A percentile compares a stretch with the other conserved stretches of the same genome.
Conservation (phyloP, 2,113 vertebrate species). For the Syngnathus scovelli region DNA sequence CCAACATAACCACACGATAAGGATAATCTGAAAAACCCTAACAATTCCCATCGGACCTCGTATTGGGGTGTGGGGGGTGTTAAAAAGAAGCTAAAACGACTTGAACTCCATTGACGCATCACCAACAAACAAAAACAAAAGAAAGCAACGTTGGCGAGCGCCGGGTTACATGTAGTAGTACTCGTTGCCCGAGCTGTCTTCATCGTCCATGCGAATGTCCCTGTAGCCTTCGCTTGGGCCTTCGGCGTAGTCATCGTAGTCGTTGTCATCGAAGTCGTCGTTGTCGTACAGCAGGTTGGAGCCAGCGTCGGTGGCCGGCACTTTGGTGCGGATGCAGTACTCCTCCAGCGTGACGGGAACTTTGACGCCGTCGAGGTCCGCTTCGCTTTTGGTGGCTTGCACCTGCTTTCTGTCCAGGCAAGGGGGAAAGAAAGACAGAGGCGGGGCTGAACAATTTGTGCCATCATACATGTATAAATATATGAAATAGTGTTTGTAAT, state of each 20-base stretch:
- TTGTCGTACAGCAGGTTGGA: conserved; percentile 91
- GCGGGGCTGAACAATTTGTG: too few relatives aligned
- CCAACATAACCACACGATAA: too few relatives aligned
- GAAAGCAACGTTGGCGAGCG: conserved; percentile 14
- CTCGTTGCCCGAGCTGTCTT: conserved; percentile 80
- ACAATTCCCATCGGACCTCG: background rate
- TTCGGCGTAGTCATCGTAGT: conserved; percentile 73
- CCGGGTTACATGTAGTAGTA: conserved; percentile 63
- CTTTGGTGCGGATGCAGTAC: conserved; percentile 90
- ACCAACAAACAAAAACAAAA: conserved; percentile 28
- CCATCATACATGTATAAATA: too few relatives aligned
- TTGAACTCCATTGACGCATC: background rate
- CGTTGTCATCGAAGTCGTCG: conserved; percentile 85
- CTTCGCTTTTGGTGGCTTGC: conserved; percentile 85
- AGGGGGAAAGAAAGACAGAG: background rate
- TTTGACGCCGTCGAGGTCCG: conserved; percentile 87
- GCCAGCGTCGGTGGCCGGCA: conserved; percentile 82
- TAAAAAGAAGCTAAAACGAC: background rate
- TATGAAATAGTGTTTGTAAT: too few relatives aligned
- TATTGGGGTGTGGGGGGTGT: conserved; percentile 16
- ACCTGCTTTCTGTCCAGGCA: conserved; percentile 81
- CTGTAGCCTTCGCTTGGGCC: conserved; percentile 79
- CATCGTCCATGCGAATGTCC: conserved; percentile 44
- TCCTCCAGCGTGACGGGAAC: conserved; percentile 91
- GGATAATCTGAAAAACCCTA: too few relatives aligned